A percentile compares a stretch with the other conserved stretches of the same genome.
Evolutionary conservation across 2,113 vertebrate species (phyloP).

Genomic region (Hiodon tergisus): DNA sequence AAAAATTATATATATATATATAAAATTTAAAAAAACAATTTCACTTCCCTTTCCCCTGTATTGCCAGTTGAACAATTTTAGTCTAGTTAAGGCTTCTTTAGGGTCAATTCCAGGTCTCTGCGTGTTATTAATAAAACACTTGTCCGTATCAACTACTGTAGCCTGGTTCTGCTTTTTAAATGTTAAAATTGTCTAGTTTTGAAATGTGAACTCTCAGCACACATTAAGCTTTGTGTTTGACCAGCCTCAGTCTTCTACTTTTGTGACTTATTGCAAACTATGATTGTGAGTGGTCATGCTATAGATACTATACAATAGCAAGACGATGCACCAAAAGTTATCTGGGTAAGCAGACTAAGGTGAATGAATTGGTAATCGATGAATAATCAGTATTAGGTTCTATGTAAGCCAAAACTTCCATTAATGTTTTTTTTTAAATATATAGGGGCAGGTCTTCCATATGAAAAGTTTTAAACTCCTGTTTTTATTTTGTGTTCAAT

Average conservation of each 20-base stretch:
- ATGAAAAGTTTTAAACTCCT: no score
- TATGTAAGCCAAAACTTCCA: no score
- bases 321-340: no score
- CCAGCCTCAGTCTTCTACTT: conserved; percentile 7
- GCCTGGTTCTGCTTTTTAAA: conserved; percentile 21
- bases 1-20: conserved; percentile 39
- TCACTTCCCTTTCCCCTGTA: conserved; percentile 48
- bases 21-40: background rate
- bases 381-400: no score
- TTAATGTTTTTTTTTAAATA: no score
- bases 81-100: conserved; percentile 56
- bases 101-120: conserved; percentile 62
- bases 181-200: background rate
- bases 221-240: background rate
- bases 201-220: background rate
- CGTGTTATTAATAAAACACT: conserved; percentile 70
- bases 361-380: no score
- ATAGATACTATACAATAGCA: no score
- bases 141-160: conserved; percentile 55
- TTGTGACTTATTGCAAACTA: no score
- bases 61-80: conserved; percentile 57
- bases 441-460: no score
- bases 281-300: no score
- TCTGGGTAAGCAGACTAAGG: no score
- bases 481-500: background rate